Base-by-base conservation (phyloP, 2,113 vertebrate species). In the Xenotilapia longispinis region DNA sequence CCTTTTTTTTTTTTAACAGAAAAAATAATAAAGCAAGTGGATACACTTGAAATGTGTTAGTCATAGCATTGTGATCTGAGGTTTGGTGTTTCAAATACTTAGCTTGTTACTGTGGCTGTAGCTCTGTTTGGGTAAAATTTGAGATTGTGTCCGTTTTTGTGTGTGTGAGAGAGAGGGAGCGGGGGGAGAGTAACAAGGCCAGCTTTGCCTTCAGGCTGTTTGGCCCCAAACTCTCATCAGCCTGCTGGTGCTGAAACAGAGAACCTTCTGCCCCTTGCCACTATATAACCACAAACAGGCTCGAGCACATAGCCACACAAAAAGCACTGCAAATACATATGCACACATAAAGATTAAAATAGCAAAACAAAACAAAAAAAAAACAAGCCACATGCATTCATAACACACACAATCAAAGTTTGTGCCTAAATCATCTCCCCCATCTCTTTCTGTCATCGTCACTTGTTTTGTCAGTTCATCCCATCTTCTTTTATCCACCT, bases 241-340 rank as follows among this genome's bases (percentile, higher is more conserved):
- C 93, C 93, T 93, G 95, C 94, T 95, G 94, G 94, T 94, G 94
- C 95, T 95, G 95, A 94, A 95, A 95, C 82, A 2, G 89, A 95
- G 91, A 94, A 89, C 94, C 92, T 93, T 92, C 91, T 94, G 93
- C 92, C 92, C 94, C 80, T 86, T 90, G 85, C 90, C 89, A 93
- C 86, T 84, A 51, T 84, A 47, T 78, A 83, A 75, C 81, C 58
- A 81, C 42, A 90, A 51, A 84, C 38, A 78, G 36, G 65, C 51
- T 53, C 10, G 13, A 6, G 83, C 19, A 40, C 70, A 92, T 47
- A 45, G 21, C 65, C 65, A 73, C 38, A 42, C 49, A 60, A 4
- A 45, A n/a, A 90, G 45, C 33, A 21, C 42, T 58, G 83, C 60
- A 82, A 83, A 80, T 10, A 42, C 79, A 70, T 54, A 79, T 57